Evolutionary conservation across 1,140 invertebrate genomes (phyloP), one percentile per base, ranked within the genome.

Genomic region (Lysiphlebus fabarum): DNA sequence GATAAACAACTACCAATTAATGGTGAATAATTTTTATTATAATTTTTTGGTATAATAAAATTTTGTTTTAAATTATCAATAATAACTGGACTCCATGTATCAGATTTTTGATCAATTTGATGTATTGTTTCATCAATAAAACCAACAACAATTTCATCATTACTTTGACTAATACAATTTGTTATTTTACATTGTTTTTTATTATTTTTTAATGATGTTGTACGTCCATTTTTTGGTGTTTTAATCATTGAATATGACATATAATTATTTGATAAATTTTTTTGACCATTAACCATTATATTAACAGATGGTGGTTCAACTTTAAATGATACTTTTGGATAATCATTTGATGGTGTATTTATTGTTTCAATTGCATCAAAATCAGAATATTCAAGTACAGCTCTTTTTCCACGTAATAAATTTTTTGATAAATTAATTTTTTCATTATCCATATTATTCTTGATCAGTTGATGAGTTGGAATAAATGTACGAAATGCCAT

Each of bases 61-160:
- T 72, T 76, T 65, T 74, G 75, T 34, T 71, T 73, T 58, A 72
- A 72, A 50, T 63, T 72, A 26, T 74, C 75, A 53, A 72, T 56
- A 62, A 71, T 68, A 62, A 67, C 67, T 17, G 67, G 61, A 48
- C 70, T 67, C 66, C 69, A 71, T 43, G 64, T 66, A 56, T 64
- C 51, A 66, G 66, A 33, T 56, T 68, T 62, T 17, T 62, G 44
- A n/a, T 63, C 54, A 11, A 41, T 34, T 17, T 41, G 50, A 6
- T 54, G 14, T 17, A 58, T 43, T n/a, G 56, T 56, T 34, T 54
- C 55, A 56, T 61, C 55, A 43, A 58, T 54, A 12, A 58, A 57
- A 40, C 50, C 40, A 34, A 60, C 54, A 17, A 59, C 56, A n/a
- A 53, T 59, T 38, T 49, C 41, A 10, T 61, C 53, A 45, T 59